Evolutionary conservation across 2,888 invertebrate species (phyloP).

Genomic region (Venusia cambrica): DNA sequence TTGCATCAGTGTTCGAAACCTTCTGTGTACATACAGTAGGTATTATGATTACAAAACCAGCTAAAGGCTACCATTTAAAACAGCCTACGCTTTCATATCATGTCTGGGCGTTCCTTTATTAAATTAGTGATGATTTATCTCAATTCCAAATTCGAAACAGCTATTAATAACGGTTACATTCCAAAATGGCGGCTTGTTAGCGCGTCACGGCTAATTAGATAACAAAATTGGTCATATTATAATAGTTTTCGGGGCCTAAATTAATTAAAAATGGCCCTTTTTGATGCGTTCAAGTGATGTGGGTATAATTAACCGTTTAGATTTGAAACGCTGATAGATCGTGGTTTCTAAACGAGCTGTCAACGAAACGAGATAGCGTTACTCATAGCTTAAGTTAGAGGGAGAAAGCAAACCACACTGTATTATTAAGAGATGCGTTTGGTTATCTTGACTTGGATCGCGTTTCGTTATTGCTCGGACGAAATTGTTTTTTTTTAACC

Average conservation of each 20-base stretch:
- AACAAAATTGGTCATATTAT: conserved; percentile 76
- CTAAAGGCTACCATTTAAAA: conserved; percentile 25
- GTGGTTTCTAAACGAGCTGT: conserved; percentile 68
- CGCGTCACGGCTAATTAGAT: conserved; percentile 74
- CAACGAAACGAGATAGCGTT: conserved; percentile 53
- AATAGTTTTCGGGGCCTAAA: conserved; percentile 76
- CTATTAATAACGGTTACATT: conserved; percentile 56
- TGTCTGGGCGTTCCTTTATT: conserved; percentile 32
- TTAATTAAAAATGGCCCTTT: conserved; percentile 76
- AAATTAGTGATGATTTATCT: conserved; percentile 56
- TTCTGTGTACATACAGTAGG: too few relatives aligned
- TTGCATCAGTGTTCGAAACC: too few relatives aligned
- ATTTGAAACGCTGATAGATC: conserved; percentile 68
- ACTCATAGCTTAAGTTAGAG: conserved; percentile 35
- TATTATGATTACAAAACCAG: conserved; percentile 19
- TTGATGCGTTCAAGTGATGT: conserved; percentile 73
- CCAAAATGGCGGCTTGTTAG: conserved; percentile 72
- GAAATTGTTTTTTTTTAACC: conserved; percentile 74
- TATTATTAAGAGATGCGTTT: conserved; percentile 76
- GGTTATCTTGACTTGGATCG: conserved; percentile 65
- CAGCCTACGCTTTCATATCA: conserved; percentile 27
- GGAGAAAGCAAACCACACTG: conserved; percentile 39
- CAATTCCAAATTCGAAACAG: conserved; percentile 50
- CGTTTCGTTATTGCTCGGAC: conserved; percentile 72
- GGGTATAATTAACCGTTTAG: conserved; percentile 79